Evolutionary conservation across 2,888 invertebrate genomes (phyloP).

Genomic region (Papilio elwesi): DNA sequence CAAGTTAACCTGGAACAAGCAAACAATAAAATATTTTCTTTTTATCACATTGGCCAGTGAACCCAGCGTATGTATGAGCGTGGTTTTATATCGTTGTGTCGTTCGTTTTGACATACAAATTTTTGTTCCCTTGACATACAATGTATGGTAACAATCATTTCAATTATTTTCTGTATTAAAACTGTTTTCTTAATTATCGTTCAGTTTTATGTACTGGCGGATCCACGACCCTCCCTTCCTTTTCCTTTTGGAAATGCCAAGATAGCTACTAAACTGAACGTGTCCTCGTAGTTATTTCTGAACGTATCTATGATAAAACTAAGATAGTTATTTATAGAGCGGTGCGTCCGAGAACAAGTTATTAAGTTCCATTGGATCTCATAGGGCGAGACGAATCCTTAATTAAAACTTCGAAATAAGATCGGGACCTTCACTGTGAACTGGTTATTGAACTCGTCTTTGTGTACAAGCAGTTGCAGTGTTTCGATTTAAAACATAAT

Average conservation of each 20-base stretch:
- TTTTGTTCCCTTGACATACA: too few relatives aligned
- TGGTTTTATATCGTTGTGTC: too few relatives aligned
- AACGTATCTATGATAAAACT: slow-evolving; percentile 43
- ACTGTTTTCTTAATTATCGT: too few relatives aligned
- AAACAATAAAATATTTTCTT: too few relatives aligned
- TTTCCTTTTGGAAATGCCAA: background rate
- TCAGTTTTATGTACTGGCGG: too few relatives aligned
- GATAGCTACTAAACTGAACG: background rate
- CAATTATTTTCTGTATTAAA: too few relatives aligned
- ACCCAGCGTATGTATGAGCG: too few relatives aligned
- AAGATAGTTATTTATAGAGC: slow-evolving; percentile 41
- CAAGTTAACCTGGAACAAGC: too few relatives aligned
- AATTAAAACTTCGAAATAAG: slow-evolving; percentile 69
- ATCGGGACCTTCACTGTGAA: slow-evolving; percentile 52
- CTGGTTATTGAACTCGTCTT: background rate
- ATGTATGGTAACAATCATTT: too few relatives aligned
- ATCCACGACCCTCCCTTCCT: too few relatives aligned
- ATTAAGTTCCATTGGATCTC: slow-evolving; percentile 55
- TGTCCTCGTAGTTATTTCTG: slow-evolving; percentile 22
- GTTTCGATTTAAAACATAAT: slow-evolving; percentile 2
- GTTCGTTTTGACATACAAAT: too few relatives aligned
- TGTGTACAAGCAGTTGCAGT: background rate
- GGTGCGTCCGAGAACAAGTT: slow-evolving; percentile 48
- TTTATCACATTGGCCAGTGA: too few relatives aligned
- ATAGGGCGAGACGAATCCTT: slow-evolving; percentile 69